Evolutionary conservation across 2,113 vertebrate genomes (phyloP).

Genomic region (Lipotes vexillifer): DNA sequence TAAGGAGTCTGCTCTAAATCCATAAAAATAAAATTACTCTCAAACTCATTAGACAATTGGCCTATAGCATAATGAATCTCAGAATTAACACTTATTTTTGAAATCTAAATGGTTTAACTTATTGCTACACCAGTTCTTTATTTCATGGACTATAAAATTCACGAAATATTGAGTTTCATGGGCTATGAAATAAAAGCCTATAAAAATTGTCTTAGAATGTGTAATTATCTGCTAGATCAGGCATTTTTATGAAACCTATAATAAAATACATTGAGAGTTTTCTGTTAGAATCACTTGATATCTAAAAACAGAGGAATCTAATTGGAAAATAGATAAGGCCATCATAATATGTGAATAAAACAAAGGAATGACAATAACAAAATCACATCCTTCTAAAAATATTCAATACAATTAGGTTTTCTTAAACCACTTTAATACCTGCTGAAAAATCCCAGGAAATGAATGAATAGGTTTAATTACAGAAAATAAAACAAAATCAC

Average conservation of each 20-base stretch:
- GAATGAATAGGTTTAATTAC: slow-evolving; percentile 77
- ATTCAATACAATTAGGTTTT: slow-evolving; percentile 54
- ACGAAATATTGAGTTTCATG: slow-evolving; percentile 79
- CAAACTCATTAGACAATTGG: slow-evolving; percentile 56
- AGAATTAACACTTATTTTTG: slow-evolving; percentile 78
- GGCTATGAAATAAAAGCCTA: slow-evolving; percentile 80
- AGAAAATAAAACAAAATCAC: slow-evolving; percentile 73
- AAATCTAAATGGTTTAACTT: slow-evolving; percentile 69
- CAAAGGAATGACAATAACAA: slow-evolving; percentile 65
- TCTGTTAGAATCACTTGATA: slow-evolving; percentile 65
- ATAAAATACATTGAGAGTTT: slow-evolving; percentile 67
- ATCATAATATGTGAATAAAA: slow-evolving; percentile 68
- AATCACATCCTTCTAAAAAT: slow-evolving; percentile 48
- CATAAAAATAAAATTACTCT: slow-evolving; percentile 57
- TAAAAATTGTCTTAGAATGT: slow-evolving; percentile 80
- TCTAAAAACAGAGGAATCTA: slow-evolving; percentile 64
- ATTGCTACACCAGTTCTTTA: slow-evolving; percentile 76
- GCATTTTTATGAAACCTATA: slow-evolving; percentile 71
- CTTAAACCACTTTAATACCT: slow-evolving; percentile 66
- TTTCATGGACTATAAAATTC: slow-evolving; percentile 83
- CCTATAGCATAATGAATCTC: slow-evolving; percentile 55
- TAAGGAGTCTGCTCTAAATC: slow-evolving; percentile 28
- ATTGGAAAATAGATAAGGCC: slow-evolving; percentile 71
- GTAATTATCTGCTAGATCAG: slow-evolving; percentile 80
- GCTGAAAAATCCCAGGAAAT: slow-evolving; percentile 52